Evolutionary conservation across 2,797 vertebrate genomes (phyloP), one percentile per base, ranked within the genome.

Genomic region (Pangasius djambal): DNA sequence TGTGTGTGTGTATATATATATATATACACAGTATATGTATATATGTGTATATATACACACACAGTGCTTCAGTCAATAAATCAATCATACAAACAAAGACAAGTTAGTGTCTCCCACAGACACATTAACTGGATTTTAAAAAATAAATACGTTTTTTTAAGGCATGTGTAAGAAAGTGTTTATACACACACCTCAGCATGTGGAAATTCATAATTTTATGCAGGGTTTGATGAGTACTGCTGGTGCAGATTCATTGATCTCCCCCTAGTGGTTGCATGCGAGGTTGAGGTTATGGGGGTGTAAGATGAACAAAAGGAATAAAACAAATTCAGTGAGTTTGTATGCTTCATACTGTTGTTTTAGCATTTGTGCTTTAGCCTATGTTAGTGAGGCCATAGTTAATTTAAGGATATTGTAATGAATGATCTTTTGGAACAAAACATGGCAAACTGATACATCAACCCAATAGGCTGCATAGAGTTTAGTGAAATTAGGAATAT

Each of bases 191-290:
- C 28, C 28, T 37, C 69, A 72, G 31, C 69, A 72, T 18, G 15
- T 72, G 69, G 59, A 22, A 61, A 25, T 5, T 48, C 7, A 55
- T 55, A 55, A 4, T 4, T 55, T 2, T 55, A 16, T 82, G 79
- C 57, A 16, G 13, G 22, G 7, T 63, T 82, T 44, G 34, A 65
- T 8, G 31, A 20, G 8, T 7, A 57, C 4, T 57, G 69, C 25
- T 78, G 61, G 85, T 87, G 85, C 48, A 81, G 83, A 93, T 91
- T 91, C 85, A 85, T 55, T 89, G 85, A 89, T 92, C 89, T 93
- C 93, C 94, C 94, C 93, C 94, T 95, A 93, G 93, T 94, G 95
- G 94, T 90, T 75, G 28, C n/a, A 6, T 28, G 69, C 34, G 2
- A 67, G 12, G 10, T 74, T 70, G 70, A 57, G 83, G 59, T 13